These are phyloP conservation scores for Melanotaenia trifasciata DNA, from an alignment of 2,797 vertebrate species.

Conservation along the genomic window DNA sequence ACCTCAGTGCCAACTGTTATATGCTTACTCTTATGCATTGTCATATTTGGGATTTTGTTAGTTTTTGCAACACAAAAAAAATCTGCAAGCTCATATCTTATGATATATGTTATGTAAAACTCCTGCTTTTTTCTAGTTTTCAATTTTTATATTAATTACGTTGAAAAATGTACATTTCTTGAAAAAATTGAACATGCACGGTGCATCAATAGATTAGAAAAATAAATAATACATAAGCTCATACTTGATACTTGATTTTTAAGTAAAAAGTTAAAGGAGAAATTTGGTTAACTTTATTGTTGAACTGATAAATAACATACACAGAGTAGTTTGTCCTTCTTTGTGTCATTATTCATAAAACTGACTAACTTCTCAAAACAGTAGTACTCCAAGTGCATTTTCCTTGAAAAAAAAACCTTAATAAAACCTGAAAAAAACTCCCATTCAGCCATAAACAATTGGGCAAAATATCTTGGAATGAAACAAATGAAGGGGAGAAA, in stretches of 20 bases:
- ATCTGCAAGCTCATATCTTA: too few relatives aligned
- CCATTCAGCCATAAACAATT: not conserved
- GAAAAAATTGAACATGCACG: not conserved
- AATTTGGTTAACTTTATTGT: not conserved
- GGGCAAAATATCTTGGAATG: not conserved
- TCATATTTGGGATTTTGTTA: too few relatives aligned
- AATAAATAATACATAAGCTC: not conserved
- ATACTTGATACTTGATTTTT: not conserved
- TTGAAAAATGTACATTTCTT: not conserved
- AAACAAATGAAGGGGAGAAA: conserved; percentile 15
- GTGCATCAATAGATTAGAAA: not conserved
- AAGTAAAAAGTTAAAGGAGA: not conserved
- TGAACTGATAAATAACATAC: not conserved
- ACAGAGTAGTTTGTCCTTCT: not conserved
- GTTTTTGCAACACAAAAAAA: too few relatives aligned
- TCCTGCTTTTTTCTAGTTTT: not conserved
- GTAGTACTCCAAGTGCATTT: not conserved
- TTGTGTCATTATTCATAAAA: not conserved
- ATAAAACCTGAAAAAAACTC: too few relatives aligned
- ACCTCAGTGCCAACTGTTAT: too few relatives aligned
- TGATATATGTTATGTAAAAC: not conserved
- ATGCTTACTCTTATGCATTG: too few relatives aligned
- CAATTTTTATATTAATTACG: not conserved
- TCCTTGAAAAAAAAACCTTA: not conserved
- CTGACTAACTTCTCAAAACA: not conserved